Base-by-base conservation (phyloP, 2,113 vertebrate species). In the Coreoperca whiteheadi region DNA sequence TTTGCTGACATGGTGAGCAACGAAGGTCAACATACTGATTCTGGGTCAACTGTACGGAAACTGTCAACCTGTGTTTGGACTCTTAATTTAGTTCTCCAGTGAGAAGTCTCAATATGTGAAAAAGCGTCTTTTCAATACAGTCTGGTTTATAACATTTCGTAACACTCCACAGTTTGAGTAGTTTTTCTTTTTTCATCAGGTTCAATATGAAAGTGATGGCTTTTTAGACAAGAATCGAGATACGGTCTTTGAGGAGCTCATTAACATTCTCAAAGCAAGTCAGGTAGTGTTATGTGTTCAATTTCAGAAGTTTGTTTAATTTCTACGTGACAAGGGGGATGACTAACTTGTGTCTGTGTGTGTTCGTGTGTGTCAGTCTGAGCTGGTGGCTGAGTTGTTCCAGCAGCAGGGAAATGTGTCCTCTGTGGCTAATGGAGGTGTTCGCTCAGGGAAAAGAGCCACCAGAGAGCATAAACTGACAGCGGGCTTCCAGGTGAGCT, bases 141-240 rank as follows among this genome's bases (percentile, higher is more conserved):
- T n/a, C n/a, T n/a, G n/a, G 43, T 32, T 14, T 43, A 14, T 41
- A 30, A 43, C 21, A 61, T 15, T 20, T 11, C 25, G 30, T 72
- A 9, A 54, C 39, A 53, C 20, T 39, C 32, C 2, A 8, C 50
- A 21, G 50, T 51, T 16, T 64, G 34, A 64, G 8, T 6, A 50
- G 30, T 30, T 41, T 68, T 61, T 54, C 37, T 50, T 18, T 51
- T 50, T 54, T 12, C 32, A 18, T 68, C 89, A 96, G 96, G 96
- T 97, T 25, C 94, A 95, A 46, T 96, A 96, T 56, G 96, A 96
- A 81, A 95, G 96, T 23, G 81, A 68, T 0, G 95, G 96, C 3
- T 96, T 96, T 76, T 76, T 97, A 84, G 92, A 96, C 85, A 97
- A 97, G 90, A 96, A 96, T 65, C 92, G 96, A 81, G 96, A 96